Conservation (phyloP, 2,113 vertebrate species). For the Urocynchramus pylzowi region DNA sequence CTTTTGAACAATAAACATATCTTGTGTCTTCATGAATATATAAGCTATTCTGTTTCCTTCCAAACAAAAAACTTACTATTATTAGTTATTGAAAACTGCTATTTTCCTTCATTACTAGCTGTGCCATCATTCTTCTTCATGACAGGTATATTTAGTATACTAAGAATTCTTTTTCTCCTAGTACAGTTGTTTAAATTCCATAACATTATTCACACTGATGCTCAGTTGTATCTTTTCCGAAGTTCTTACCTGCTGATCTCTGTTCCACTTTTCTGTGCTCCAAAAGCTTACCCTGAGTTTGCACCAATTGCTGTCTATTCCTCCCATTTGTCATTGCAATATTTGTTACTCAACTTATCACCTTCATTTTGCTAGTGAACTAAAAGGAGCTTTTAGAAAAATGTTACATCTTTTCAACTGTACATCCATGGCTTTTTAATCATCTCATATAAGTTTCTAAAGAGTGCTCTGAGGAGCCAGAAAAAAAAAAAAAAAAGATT, state of each 20-base stretch:
- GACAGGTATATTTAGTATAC: background rate
- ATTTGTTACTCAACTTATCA: background rate
- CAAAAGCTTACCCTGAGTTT: background rate
- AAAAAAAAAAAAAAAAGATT: background rate
- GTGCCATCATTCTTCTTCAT: background rate
- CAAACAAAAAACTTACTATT: background rate
- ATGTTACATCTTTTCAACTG: background rate
- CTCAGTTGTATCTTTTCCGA: background rate
- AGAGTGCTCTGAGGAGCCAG: background rate
- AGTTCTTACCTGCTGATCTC: background rate
- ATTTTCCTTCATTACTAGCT: background rate
- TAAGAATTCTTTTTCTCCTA: background rate
- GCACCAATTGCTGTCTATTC: background rate
- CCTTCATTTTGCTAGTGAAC: background rate
- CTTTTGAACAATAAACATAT: background rate
- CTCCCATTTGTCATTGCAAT: background rate
- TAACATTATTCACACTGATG: background rate
- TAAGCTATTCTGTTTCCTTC: background rate
- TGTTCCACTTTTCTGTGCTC: background rate
- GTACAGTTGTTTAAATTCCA: background rate
- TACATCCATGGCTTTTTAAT: background rate
- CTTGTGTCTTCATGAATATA: background rate
- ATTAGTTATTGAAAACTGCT: background rate
- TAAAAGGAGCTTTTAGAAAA: slow-evolving; percentile 10
- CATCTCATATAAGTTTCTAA: background rate